Evolutionary conservation across 2,888 invertebrate genomes (phyloP), one percentile per base, ranked within the genome.

Genomic region (Scaptomyza cyrtandrae): DNA sequence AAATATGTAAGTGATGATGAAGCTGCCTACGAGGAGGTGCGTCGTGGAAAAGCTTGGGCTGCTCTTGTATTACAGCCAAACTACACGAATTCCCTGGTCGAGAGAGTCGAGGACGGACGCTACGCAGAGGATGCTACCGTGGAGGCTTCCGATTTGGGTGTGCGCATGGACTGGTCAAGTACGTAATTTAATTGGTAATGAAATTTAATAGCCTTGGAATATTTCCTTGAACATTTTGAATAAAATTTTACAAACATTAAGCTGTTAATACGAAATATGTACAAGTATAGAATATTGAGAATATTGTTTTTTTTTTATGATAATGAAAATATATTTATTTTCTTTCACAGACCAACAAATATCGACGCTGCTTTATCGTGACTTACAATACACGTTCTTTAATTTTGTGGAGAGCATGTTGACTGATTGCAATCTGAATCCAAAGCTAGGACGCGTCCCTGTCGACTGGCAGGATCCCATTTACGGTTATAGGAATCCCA

Each of bases 151-250:
- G 95, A 95, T 6, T 93, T 98, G 66, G 93, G 93, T 61, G 94
- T 97, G 0, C 94, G 94, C 80, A 93, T 97, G 93, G 98, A 98
- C 85, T 96, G 97, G 93, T 96, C 97, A 78, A 98, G 98, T 98
- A 92, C 93, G 94, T 91, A 10, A 11, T n/a, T 46, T 37, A n/a
- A 19, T 46, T 45, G n/a, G n/a, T n/a, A n/a, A n/a, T n/a, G 0
- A 33, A 39, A 14, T 44, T 19, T 33, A 10, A 33, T 24, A 24
- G 3, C 4, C 24, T 24, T 24, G 24, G 24, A 1, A 24, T 24
- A 24, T 24, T 24, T 24, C 24, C n/a, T n/a, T n/a, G 3, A 24
- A 4, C 24, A 24, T 24, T 19, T 19, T 19, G 19, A 19, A 19
- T 19, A 19, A 19, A 1, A 19, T 19, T 19, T 19, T 1, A 19